A percentile compares a stretch with the other conserved stretches of the same genome.
Conservation (phyloP, 2,888 invertebrate genomes). For the Apomyelois bistriatella region DNA sequence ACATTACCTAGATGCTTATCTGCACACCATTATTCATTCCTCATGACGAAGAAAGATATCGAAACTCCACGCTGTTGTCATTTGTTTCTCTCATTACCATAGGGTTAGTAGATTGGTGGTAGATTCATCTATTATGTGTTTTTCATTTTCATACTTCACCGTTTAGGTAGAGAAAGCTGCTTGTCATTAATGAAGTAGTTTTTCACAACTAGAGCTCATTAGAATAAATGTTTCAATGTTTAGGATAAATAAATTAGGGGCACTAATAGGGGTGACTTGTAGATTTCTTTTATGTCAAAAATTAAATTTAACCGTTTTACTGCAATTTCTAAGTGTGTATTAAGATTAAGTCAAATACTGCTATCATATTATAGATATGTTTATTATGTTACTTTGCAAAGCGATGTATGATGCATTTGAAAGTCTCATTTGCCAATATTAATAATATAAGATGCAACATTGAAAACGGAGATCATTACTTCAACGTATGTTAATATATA, state of each 20-base stretch:
- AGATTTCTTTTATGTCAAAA: neutral
- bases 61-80: slow-evolving; percentile 28
- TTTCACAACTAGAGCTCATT: slow-evolving; percentile 9
- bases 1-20: slow-evolving; percentile 68
- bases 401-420: too few species aligned
- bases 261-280: neutral
- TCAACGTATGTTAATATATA: too few species aligned
- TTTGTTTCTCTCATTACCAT: slow-evolving; percentile 30
- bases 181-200: slow-evolving; percentile 10
- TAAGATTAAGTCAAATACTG: too few species aligned
- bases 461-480: too few species aligned
- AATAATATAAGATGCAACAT: too few species aligned
- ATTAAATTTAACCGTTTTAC: neutral
- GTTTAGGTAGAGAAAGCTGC: neutral
- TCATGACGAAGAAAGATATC: slow-evolving; percentile 37
- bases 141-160: slow-evolving; percentile 10
- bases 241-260: neutral
- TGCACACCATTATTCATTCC: slow-evolving; percentile 62
- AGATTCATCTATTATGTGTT: slow-evolving; percentile 28
- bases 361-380: too few species aligned
- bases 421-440: neutral
- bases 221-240: slow-evolving; percentile 8
- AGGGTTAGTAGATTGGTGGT: slow-evolving; percentile 27
- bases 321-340: too few species aligned
- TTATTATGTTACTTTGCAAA: too few species aligned